Evolutionary conservation across 2,888 invertebrate genomes (phyloP), one percentile per base, ranked within the genome.

Genomic region (Hetaerina titia): DNA sequence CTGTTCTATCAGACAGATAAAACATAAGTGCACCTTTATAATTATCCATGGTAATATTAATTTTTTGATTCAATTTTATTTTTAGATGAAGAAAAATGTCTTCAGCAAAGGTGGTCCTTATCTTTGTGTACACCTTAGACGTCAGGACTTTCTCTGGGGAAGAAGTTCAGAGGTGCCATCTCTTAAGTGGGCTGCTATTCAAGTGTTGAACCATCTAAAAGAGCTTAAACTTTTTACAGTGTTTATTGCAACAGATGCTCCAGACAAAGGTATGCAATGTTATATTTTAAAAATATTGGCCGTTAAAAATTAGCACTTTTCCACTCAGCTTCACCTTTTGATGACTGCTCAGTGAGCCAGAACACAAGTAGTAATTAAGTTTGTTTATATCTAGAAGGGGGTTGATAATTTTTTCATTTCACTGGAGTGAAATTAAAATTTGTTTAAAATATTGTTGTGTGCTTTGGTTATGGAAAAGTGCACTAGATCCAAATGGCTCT

Each of bases 231-330:
- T 98, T 45, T 96, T 96, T 1, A 97, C 97, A 90, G 97, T 99
- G 19, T 99, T 98, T 96, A 97, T 99, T 94, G 98, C 99, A 0
- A 98, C 99, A 0, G 99, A 99, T 97, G 98, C 98, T 22, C 97
- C 98, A 0, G 96, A 97, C 22, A 96, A 97, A 95, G 98, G 97
- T 97, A 96, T 81, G 90, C 45, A 31, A 13, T 63, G 89, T 64
- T 19, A 19, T 19, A 92, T 69, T 90, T 22, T 92, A 69, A 31
- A 63, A 57, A 95, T 88, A 69, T 5, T 9, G 69, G 69, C 60
- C 2, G 2, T 45, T 4, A 45, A 45, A 45, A 45, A 45, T 45
- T 45, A 45, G 45, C 45, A 45, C 45, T 45, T 45, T 45, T 45
- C 45, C 45, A 45, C 45, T 45, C 45, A 45, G 45, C 45, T 45